Conservation (phyloP, 2,888 invertebrate species). For the Serripes groenlandicus region DNA sequence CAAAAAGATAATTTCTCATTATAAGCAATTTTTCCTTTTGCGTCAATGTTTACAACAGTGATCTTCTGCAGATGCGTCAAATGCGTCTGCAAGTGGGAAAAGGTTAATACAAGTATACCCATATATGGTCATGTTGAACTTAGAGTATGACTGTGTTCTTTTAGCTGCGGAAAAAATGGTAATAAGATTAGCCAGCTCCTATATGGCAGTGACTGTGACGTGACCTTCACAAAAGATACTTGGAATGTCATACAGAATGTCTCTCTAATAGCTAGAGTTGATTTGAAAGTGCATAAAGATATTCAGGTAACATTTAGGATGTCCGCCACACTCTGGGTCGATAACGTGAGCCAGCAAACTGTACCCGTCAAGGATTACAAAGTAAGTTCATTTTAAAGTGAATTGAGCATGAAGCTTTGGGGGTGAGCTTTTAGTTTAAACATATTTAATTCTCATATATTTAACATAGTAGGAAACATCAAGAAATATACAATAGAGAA, state of each 20-base stretch:
- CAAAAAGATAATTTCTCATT: not conserved
- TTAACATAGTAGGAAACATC: too few species aligned
- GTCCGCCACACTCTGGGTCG: conserved; percentile 14
- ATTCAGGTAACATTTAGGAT: conserved; percentile 32
- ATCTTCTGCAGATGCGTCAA: too few species aligned
- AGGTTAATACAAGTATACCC: too few species aligned
- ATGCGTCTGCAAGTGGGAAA: too few species aligned
- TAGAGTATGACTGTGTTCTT: too few species aligned
- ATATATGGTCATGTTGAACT: too few species aligned
- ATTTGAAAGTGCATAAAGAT: conserved; percentile 31
- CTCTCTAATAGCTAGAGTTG: conserved; percentile 31
- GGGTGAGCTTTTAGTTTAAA: too few species aligned
- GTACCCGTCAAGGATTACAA: conserved; percentile 10
- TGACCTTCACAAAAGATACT: conserved; percentile 31
- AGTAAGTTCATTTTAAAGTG: conserved; percentile 23
- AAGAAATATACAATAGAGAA: too few species aligned
- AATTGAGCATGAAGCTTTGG: too few species aligned
- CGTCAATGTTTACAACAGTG: too few species aligned
- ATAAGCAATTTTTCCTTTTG: not conserved
- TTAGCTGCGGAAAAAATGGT: not conserved
- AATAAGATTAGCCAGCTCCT: conserved; percentile 42
- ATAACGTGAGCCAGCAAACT: conserved; percentile 15
- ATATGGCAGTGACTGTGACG: conserved; percentile 26
- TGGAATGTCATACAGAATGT: conserved; percentile 31
- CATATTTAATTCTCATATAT: too few species aligned